Percentiles rank a stretch among this genome's conserved stretches.
These are phyloP conservation scores for Callaeas wilsoni DNA, from an alignment of 2,113 vertebrate genomes.

Conservation along the genomic window DNA sequence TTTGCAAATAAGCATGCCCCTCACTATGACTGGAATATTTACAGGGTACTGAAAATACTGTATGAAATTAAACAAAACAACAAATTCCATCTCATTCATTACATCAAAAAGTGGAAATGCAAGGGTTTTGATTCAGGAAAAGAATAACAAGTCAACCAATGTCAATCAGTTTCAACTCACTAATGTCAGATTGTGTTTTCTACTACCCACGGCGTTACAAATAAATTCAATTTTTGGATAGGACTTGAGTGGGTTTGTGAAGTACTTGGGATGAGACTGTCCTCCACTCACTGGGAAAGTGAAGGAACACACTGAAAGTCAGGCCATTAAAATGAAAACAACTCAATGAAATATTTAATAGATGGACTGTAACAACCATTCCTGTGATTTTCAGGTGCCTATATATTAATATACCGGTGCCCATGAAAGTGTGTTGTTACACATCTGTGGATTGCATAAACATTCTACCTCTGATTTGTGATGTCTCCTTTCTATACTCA, in stretches of 20 bases:
- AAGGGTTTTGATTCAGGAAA: neutral
- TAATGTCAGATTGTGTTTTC: neutral
- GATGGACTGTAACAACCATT: neutral
- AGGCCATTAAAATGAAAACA: neutral
- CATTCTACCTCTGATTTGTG: neutral
- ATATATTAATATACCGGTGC: neutral
- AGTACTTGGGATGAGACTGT: neutral
- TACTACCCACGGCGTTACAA: neutral
- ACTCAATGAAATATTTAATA: neutral
- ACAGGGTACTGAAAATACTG: neutral
- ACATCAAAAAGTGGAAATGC: neutral
- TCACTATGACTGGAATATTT: neutral
- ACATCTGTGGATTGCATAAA: neutral
- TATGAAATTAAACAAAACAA: neutral
- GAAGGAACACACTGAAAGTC: neutral
- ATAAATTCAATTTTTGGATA: neutral
- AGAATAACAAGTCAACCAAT: neutral
- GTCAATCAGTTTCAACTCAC: neutral
- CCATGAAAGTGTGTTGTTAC: neutral
- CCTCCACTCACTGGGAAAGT: neutral
- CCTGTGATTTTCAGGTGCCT: neutral
- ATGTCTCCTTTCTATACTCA: neutral
- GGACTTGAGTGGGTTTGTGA: neutral
- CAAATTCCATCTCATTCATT: neutral
- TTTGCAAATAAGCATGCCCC: neutral